Evolutionary conservation across 2,797 vertebrate species (phyloP).

Genomic region (Molossus alvarezi): DNA sequence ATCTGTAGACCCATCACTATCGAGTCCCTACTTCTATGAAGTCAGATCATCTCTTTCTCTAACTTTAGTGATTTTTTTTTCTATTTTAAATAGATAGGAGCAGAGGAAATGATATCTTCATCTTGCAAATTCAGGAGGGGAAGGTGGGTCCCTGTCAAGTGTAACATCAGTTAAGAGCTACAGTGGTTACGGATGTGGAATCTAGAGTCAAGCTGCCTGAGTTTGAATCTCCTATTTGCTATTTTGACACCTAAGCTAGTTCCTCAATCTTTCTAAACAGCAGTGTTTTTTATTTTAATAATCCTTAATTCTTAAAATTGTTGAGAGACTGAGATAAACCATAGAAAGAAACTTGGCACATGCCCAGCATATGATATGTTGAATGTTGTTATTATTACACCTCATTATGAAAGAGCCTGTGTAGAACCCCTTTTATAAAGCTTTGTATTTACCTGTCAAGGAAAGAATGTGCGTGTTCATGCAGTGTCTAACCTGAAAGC

Average conservation of each 20-base stretch:
- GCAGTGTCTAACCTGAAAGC: conserved; percentile 1
- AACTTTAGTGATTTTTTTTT: conserved; percentile 49
- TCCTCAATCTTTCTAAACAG: conserved; percentile 14
- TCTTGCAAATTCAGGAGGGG: not conserved
- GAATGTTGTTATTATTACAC: not conserved
- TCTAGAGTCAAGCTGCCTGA: not conserved
- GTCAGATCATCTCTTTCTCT: not conserved
- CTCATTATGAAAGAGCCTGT: not conserved
- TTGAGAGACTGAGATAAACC: conserved; percentile 18
- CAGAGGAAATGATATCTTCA: conserved; percentile 47
- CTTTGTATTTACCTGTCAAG: not conserved
- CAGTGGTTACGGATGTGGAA: not conserved
- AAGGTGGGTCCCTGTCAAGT: not conserved
- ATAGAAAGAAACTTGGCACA: not conserved
- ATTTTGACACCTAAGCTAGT: not conserved
- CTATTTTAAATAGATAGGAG: not conserved
- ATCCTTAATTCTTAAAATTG: not conserved
- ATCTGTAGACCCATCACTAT: not conserved
- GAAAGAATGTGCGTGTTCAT: not conserved
- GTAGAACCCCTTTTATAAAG: not conserved
- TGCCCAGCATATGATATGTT: not conserved
- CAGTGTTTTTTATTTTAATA: not conserved
- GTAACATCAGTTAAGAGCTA: not conserved
- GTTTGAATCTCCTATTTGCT: conserved; percentile 15
- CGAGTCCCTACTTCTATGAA: not conserved